Evolutionary conservation across 2,888 invertebrate species (phyloP).

Genomic region (Anthophora plumipes): DNA sequence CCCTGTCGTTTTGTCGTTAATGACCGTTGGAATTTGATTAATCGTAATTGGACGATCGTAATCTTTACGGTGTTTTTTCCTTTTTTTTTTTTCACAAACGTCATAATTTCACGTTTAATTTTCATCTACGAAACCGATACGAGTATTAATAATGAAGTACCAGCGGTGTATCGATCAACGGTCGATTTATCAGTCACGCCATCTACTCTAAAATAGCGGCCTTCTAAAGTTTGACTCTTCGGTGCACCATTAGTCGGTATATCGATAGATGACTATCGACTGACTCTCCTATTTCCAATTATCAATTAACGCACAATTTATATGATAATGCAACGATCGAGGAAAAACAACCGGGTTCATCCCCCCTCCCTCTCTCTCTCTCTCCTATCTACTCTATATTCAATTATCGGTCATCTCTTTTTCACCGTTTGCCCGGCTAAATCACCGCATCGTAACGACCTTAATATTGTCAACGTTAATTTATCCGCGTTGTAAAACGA

Average conservation of each 20-base stretch:
- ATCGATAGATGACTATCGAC: constrained; percentile 14
- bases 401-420: constrained; percentile 4
- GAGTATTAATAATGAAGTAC: neutral
- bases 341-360: neutral
- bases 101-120: neutral
- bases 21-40: constrained; percentile 17
- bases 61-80: neutral
- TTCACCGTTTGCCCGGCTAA: neutral
- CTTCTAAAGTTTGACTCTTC: constrained; percentile 1
- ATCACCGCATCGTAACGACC: neutral
- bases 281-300: constrained; percentile 2
- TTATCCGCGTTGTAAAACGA: neutral
- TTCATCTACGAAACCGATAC: constrained; percentile 5
- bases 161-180: neutral
- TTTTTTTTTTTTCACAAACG: neutral
- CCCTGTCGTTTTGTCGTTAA: neutral
- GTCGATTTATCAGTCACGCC: neutral
- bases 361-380: neutral
- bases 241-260: neutral
- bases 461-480: constrained; percentile 11
- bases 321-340: constrained; percentile 8
- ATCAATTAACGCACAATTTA: constrained; percentile 37
- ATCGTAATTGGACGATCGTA: no score
- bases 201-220: constrained; percentile 1
- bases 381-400: constrained; percentile 1